A percentile compares a stretch with the other conserved stretches of the same genome.
Conservation (phyloP, 2,113 vertebrate genomes). For the Hipposideros armiger region DNA sequence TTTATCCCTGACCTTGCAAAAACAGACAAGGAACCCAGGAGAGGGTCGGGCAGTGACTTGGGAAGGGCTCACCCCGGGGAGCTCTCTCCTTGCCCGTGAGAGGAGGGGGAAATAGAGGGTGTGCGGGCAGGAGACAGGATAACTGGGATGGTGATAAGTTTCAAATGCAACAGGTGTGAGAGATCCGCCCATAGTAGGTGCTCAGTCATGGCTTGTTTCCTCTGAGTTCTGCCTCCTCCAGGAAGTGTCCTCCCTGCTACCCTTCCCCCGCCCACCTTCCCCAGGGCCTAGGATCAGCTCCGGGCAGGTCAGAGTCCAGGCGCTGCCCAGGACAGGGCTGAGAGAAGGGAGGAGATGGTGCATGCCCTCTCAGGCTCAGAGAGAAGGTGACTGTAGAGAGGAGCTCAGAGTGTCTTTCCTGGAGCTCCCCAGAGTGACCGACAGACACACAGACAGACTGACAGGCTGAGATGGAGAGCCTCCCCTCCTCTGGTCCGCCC, state of each 20-base stretch:
- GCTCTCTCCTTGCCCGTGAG: neutral
- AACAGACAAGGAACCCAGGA: neutral
- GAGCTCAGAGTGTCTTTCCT: neutral
- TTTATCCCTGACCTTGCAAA: neutral
- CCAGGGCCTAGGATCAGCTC: neutral
- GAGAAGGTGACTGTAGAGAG: neutral
- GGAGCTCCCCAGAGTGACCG: neutral
- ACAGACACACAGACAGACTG: neutral
- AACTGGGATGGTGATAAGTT: neutral
- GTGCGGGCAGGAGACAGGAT: neutral
- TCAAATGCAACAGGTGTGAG: neutral
- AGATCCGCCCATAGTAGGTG: accelerated
- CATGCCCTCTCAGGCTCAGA: neutral
- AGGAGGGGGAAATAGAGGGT: neutral
- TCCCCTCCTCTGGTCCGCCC: neutral
- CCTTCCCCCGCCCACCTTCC: neutral
- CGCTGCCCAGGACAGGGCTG: neutral
- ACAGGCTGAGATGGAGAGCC: neutral
- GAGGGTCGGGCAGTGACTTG: neutral
- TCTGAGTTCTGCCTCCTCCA: neutral
- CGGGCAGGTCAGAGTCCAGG: neutral
- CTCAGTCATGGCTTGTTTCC: neutral
- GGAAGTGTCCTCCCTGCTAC: neutral
- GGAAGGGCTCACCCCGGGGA: neutral
- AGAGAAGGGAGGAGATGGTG: too few relatives aligned